These are phyloP conservation scores for Stramonita haemastoma DNA, from an alignment of 2,888 invertebrate species.

Conservation along the genomic window DNA sequence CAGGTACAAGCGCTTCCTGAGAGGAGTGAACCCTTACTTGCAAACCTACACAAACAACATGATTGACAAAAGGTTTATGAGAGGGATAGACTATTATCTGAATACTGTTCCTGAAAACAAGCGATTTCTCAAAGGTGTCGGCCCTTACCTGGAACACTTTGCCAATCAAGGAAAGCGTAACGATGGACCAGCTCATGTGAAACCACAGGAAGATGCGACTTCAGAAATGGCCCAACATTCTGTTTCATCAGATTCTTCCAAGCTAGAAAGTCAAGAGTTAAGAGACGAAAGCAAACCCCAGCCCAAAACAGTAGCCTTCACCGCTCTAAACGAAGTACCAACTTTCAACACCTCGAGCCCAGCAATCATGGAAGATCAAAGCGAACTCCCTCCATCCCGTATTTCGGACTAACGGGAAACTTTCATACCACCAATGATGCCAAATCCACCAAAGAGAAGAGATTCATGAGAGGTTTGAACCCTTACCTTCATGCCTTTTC, in stretches of 20 bases:
- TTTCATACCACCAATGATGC: neutral
- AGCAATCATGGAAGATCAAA: neutral
- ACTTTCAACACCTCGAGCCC: neutral
- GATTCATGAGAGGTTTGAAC: conserved; percentile 15
- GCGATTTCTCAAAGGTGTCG: conserved; percentile 39
- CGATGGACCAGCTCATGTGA: neutral
- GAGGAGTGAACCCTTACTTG: conserved; percentile 29
- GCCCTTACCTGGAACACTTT: conserved; percentile 12
- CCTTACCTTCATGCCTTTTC: neutral
- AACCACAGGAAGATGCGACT: neutral
- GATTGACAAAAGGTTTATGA: conserved; percentile 38
- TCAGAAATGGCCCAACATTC: neutral
- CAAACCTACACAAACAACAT: neutral
- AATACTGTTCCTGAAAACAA: neutral
- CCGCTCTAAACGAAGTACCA: neutral
- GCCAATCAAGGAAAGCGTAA: neutral
- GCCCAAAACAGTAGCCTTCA: neutral
- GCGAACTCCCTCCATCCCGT: conserved; percentile 2
- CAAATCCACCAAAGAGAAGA: neutral
- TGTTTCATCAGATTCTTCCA: neutral
- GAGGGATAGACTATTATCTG: conserved; percentile 27
- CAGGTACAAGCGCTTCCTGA: conserved; percentile 29
- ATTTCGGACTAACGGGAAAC: neutral
- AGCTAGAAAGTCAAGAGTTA: conserved; percentile 33
- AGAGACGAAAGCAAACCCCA: conserved; percentile 19